Evolutionary conservation across 2,797 vertebrate species (phyloP), one percentile per base, ranked within the genome.

Genomic region (Monodelphis domestica): DNA sequence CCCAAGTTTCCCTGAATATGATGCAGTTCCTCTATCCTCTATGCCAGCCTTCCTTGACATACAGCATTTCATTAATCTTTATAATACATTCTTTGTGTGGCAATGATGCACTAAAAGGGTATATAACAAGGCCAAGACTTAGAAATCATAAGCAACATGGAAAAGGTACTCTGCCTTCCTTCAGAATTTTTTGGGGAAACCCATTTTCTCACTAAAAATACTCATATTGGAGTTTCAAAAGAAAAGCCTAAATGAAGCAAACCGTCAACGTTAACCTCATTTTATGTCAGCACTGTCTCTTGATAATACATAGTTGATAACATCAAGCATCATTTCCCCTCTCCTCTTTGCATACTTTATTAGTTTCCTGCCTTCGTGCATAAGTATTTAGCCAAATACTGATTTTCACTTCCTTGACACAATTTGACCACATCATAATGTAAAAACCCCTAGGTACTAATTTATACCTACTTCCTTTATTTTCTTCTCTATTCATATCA

Each of bases 311-410:
- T 11, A 2, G 29, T 5, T 0, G 59, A 54, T 89, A 59, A 30
- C 29, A 55, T 38, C 59, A 1, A 53, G 12, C 1, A 63, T 29
- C 2, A 5, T 56, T 30, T 78, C 50, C 54, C 38, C 51, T 1
- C 11, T 1, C 56, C 9, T 29, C 52, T 54, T n/a, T 1, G 4
- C 0, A 0, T 84, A 52, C 87, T 91, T 30, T 33, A n/a, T 12
- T 21, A 93, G 54, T 92, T 92, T 96, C 94, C 92, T 95, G 93
- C 51, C 70, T 54, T 54, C 4, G 93, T 92, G 33, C 29, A 55
- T 17, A 70, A 12, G 12, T 38, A 55, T 24, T 52, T 53, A 7
- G 38, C 70, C 90, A 88, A 38, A 88, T 51, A 88, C 50, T 33
- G 53, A 45, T 30, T 91, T 45, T 92, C 54, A 94, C 95, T 95